phyloP scores from a whole-genome alignment of 2,888 invertebrate genomes.

The Amphipoea oculea region DNA sequence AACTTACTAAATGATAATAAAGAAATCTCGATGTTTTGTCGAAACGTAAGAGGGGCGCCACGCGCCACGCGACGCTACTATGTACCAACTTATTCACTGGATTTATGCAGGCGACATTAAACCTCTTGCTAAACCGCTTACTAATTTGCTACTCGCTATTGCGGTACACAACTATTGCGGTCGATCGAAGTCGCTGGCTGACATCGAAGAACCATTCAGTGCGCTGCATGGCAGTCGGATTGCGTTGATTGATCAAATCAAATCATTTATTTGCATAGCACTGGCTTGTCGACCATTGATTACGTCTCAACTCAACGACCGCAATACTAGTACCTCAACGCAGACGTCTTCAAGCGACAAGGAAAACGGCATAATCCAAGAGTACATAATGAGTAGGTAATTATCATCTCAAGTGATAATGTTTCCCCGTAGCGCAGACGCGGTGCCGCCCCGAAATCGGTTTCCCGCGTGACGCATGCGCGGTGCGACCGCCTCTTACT shows the following conservation, averaged over 20 bases:
- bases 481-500: background rate
- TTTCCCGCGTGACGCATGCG: slow-evolving; percentile 27
- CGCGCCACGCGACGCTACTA: background rate
- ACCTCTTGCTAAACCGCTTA: background rate
- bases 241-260: background rate
- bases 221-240: background rate
- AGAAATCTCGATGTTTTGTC: background rate
- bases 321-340: background rate
- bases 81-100: background rate
- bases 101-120: background rate
- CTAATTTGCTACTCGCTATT: background rate
- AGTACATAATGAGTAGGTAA: background rate
- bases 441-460: slow-evolving; percentile 10
- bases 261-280: background rate
- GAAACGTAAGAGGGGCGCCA: background rate
- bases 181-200: background rate
- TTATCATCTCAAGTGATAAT: background rate
- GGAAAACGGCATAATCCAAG: background rate
- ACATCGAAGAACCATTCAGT: background rate
- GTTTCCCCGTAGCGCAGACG: too few species aligned
- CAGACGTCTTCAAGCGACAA: background rate
- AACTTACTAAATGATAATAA: background rate
- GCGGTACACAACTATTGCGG: background rate
- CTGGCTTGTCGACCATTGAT: background rate
- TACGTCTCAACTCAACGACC: too few species aligned